Conservation (phyloP, 2,888 invertebrate species). For the Tipula vernalis region DNA sequence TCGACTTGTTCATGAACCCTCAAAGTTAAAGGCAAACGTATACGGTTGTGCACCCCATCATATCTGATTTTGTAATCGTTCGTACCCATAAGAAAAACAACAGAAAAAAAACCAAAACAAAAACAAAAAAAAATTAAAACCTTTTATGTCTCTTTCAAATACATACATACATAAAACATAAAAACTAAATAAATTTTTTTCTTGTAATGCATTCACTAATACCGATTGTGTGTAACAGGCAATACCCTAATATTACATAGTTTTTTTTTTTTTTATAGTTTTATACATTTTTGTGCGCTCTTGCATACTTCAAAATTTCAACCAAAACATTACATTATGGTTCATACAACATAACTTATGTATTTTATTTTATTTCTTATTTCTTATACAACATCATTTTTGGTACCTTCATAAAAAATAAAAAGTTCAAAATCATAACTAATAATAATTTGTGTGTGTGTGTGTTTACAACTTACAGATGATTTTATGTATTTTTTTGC, state of each 20-base stretch:
- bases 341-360: background rate
- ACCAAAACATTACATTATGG: background rate
- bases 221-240: background rate
- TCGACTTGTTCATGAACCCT: too few species aligned
- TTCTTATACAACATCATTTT: background rate
- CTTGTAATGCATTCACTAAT: background rate
- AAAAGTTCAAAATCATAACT: background rate
- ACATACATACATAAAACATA: background rate
- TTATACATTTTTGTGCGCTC: background rate
- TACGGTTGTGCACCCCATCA: background rate
- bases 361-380: background rate
- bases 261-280: background rate
- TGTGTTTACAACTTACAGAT: background rate
- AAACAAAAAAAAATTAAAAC: background rate
- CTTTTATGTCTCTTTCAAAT: background rate
- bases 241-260: background rate
- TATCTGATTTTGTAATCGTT: background rate
- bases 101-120: background rate
- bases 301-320: background rate
- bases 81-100: background rate
- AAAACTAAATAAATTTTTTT: background rate
- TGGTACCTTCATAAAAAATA: background rate
- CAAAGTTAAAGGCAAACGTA: too few species aligned
- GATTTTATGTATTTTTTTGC: background rate
- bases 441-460: background rate